Percentiles rank a stretch among this genome's conserved stretches.
Conservation (phyloP, 2,797 vertebrate genomes). For the Sternotherus odoratus region DNA sequence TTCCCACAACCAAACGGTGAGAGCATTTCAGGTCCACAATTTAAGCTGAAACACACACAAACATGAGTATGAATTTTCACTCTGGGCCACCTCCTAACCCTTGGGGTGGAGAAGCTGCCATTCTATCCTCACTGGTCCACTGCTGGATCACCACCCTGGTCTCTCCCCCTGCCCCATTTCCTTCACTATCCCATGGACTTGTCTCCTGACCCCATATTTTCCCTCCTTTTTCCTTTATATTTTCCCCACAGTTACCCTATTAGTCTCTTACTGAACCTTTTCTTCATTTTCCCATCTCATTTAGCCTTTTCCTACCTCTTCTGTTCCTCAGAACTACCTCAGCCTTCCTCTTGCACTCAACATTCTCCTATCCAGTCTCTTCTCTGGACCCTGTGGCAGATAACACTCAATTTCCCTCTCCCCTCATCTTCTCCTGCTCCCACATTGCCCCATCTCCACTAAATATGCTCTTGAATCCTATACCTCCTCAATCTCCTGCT, state of each 20-base stretch:
- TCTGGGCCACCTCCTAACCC: neutral
- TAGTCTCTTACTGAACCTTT: neutral
- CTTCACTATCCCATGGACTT: neutral
- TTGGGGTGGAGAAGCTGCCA: neutral
- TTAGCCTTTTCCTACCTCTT: neutral
- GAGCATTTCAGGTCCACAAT: neutral
- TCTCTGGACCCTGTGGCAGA: neutral
- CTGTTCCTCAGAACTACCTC: neutral
- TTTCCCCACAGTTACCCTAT: neutral
- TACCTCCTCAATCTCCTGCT: neutral
- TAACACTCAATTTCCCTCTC: neutral
- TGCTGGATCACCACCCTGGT: neutral
- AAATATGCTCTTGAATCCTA: neutral
- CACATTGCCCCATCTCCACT: neutral
- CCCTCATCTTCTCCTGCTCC: neutral
- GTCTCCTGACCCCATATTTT: neutral
- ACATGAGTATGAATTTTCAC: neutral
- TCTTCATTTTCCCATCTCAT: neutral
- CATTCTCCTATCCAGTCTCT: neutral
- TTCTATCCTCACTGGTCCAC: neutral
- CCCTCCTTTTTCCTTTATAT: neutral
- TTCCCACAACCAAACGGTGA: neutral
- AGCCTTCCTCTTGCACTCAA: neutral
- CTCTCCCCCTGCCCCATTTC: neutral
- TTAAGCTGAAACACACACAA: too few relatives aligned